Percentiles rank a stretch among this genome's conserved stretches.
Conservation (phyloP, 2,888 invertebrate species). For the Lepidocyrtinus sp. region DNA sequence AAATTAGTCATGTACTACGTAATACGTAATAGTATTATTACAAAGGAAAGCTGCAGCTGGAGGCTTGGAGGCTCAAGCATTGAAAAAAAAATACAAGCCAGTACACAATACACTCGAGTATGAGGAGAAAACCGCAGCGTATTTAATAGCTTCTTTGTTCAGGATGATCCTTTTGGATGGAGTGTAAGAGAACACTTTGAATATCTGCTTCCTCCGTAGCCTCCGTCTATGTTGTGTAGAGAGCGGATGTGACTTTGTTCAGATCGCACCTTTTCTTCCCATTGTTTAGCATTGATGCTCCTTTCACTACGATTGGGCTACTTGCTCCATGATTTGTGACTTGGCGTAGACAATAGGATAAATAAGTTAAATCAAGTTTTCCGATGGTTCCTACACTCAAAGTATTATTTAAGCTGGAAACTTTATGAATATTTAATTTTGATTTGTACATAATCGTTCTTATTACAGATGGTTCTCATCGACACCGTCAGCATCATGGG, state of each 20-base stretch:
- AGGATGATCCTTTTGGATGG: background rate
- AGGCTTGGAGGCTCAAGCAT: too few species aligned
- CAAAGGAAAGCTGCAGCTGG: background rate
- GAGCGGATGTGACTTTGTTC: conserved; percentile 2
- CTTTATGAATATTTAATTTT: background rate
- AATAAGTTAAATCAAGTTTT: conserved; percentile 43
- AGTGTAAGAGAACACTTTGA: conserved; percentile 34
- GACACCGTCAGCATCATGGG: conserved; percentile 66
- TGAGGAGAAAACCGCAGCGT: background rate
- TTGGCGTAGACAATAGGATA: conserved; percentile 40
- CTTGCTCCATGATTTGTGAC: conserved; percentile 41
- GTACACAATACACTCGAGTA: background rate
- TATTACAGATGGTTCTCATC: conserved; percentile 50
- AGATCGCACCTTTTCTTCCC: background rate
- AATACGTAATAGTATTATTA: background rate
- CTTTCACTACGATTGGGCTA: background rate
- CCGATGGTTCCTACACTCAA: background rate
- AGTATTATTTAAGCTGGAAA: background rate
- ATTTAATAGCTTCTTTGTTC: conserved; percentile 11
- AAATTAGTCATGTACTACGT: background rate
- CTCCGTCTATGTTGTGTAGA: background rate
- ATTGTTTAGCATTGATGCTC: background rate
- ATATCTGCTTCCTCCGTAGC: conserved; percentile 21
- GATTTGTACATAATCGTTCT: background rate
- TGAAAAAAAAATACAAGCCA: background rate